These are phyloP conservation scores for Omphaloscelis lunosa DNA, from an alignment of 2,888 invertebrate species.

Conservation along the genomic window DNA sequence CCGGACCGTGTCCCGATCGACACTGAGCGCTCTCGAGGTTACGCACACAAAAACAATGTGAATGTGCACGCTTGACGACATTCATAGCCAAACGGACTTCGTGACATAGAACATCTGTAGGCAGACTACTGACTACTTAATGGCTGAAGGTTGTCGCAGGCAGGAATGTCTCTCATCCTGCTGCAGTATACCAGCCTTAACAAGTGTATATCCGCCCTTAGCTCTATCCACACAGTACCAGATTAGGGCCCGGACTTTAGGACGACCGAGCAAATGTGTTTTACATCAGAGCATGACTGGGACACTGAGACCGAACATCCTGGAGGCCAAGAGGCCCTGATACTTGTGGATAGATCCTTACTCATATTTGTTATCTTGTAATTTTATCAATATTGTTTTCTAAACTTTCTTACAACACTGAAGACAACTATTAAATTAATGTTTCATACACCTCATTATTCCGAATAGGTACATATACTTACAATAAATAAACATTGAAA, in stretches of 20 bases:
- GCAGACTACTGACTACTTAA: slow-evolving; percentile 5
- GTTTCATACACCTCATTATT: slow-evolving; percentile 1
- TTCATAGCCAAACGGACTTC: too few relatives aligned
- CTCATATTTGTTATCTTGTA: background rate
- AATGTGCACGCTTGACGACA: too few relatives aligned
- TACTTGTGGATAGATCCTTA: background rate
- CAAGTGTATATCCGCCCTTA: background rate
- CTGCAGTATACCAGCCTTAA: background rate
- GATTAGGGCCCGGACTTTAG: background rate
- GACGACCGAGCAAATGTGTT: background rate
- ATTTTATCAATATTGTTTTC: slow-evolving; percentile 16
- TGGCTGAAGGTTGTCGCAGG: background rate
- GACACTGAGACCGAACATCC: background rate
- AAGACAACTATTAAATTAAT: background rate
- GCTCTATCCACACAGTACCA: background rate
- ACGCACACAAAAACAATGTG: too few relatives aligned
- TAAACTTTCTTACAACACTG: slow-evolving; percentile 5
- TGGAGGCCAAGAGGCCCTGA: background rate
- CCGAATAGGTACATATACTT: background rate
- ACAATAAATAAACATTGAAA: background rate
- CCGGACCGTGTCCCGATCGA: too few relatives aligned
- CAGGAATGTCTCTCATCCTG: background rate
- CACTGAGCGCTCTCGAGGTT: too few relatives aligned
- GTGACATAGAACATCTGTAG: too few relatives aligned
- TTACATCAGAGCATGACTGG: background rate